phyloP scores from a whole-genome alignment of 2,888 invertebrate species.

The Bedellia somnulentella region DNA sequence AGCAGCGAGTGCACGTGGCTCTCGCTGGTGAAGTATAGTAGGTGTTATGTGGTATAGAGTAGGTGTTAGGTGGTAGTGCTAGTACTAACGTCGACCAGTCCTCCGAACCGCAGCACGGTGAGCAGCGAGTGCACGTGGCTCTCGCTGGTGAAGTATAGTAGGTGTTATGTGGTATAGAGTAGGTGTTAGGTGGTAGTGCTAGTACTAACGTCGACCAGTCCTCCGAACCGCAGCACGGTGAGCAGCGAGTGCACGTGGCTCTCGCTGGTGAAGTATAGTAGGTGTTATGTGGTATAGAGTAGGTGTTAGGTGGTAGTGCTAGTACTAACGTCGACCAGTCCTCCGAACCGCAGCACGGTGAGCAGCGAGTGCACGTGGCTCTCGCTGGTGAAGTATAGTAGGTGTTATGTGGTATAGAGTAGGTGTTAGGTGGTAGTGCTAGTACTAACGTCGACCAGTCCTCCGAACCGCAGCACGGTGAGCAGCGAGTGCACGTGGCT shows the following conservation, averaged over 20 bases:
- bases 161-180: too few species aligned
- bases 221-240: constrained; percentile 92
- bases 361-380: constrained; percentile 98
- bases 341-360: constrained; percentile 92
- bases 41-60: too few species aligned
- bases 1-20: constrained; percentile 98
- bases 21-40: constrained; percentile 99
- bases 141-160: constrained; percentile 98
- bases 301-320: constrained; percentile 1
- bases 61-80: too few species aligned
- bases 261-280: too few species aligned
- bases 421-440: constrained; percentile 1
- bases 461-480: constrained; percentile 92
- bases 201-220: too few species aligned
- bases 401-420: too few species aligned
- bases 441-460: constrained; percentile 77
- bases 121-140: too few species aligned
- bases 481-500: constrained; percentile 98
- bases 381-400: too few species aligned
- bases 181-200: too few species aligned
- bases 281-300: too few species aligned
- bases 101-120: constrained; percentile 92
- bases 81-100: too few species aligned
- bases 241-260: too few species aligned
- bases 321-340: constrained; percentile 77